phyloP scores from a whole-genome alignment of 1,140 invertebrate genomes.

The Episyrphus balteatus region DNA sequence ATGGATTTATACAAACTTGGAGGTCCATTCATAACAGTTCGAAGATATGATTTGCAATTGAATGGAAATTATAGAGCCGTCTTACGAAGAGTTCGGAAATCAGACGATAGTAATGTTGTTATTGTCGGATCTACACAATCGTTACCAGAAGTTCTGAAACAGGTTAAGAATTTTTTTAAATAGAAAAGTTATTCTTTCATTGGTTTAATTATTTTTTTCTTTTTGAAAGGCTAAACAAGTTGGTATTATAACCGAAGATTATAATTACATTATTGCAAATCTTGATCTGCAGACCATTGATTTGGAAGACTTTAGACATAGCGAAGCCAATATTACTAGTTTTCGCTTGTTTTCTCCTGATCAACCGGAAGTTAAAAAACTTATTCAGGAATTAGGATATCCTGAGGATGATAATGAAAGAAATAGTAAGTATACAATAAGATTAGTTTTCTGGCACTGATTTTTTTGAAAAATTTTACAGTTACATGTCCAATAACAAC shows the following conservation, averaged over 20 bases:
- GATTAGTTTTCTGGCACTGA: no score
- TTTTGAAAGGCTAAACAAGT: conserved; percentile 57
- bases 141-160: conserved; percentile 52
- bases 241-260: conserved; percentile 65
- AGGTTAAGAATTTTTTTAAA: conserved; percentile 18
- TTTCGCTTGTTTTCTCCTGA: conserved; percentile 57
- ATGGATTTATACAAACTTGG: conserved; percentile 54
- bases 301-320: conserved; percentile 67
- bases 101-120: conserved; percentile 60
- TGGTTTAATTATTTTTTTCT: neutral
- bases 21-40: conserved; percentile 44
- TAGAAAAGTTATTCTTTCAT: neutral
- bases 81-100: conserved; percentile 41
- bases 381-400: conserved; percentile 19
- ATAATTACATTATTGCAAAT: conserved; percentile 66
- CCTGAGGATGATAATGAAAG: conserved; percentile 36
- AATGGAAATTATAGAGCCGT: conserved; percentile 37
- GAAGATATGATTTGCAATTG: conserved; percentile 42
- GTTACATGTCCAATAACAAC: conserved; percentile 38
- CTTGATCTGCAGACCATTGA: conserved; percentile 72
- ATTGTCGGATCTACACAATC: conserved; percentile 61
- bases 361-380: conserved; percentile 19
- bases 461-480: conserved; percentile 1
- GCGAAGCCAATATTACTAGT: conserved; percentile 72
- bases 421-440: neutral